These are phyloP conservation scores for Sebastiscus tertius DNA, from an alignment of 2,797 vertebrate species.

Conservation along the genomic window DNA sequence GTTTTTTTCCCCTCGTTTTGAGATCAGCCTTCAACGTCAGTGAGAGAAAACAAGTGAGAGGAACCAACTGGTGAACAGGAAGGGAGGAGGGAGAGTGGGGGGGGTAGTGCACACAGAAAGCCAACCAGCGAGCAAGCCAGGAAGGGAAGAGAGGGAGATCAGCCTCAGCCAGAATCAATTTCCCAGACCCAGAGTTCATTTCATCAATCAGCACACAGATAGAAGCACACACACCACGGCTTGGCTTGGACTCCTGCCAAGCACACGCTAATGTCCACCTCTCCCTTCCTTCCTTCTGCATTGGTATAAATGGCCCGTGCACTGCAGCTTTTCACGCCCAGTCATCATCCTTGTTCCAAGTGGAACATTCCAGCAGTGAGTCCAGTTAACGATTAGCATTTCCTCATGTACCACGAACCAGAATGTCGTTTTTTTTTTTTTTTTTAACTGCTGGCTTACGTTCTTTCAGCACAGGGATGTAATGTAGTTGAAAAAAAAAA, in stretches of 20 bases:
- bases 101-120: conserved; percentile 14
- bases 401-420: conserved; percentile 15
- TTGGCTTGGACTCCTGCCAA: conserved; percentile 64
- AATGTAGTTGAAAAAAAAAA: not conserved
- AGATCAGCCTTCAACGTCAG: conserved; percentile 34
- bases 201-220: conserved; percentile 80
- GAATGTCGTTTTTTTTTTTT: not conserved
- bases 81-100: conserved; percentile 28
- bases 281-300: conserved; percentile 59
- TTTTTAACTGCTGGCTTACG: not conserved
- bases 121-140: conserved; percentile 11
- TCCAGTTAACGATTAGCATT: conserved; percentile 45
- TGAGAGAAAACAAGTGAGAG: conserved; percentile 33
- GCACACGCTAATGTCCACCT: conserved; percentile 64
- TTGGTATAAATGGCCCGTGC: conserved; percentile 57
- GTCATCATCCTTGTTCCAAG: conserved; percentile 43
- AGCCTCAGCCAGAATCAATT: conserved; percentile 78
- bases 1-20: not conserved
- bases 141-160: conserved; percentile 50
- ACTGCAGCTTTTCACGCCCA: conserved; percentile 53
- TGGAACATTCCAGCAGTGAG: conserved; percentile 53
- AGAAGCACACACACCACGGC: conserved; percentile 58
- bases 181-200: conserved; percentile 78
- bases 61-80: conserved; percentile 31
- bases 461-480: conserved; percentile 8